Base-by-base conservation (phyloP, 1,140 invertebrate genomes). In the Melitaea cinxia region DNA sequence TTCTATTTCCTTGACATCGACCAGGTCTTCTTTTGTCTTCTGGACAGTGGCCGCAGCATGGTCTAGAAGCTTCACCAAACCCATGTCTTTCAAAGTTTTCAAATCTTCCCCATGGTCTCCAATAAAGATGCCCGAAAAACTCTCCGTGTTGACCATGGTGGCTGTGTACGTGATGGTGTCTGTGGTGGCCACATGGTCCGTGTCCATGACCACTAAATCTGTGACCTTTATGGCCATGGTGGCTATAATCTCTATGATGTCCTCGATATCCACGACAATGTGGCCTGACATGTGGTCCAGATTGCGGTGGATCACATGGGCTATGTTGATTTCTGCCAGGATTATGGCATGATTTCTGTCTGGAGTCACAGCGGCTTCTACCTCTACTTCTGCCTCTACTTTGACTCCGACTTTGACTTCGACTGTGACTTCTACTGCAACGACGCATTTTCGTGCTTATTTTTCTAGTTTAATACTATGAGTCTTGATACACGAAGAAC, bases 101-200 rank as follows among this genome's bases (percentile, higher is more conserved):
- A 42, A 57, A 45, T 37, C 52, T 52, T 15, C 23, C 37, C 15
- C 37, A 60, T 50, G 56, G 42, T 4, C 26, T 45, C 19, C 24
- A 54, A 23, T 17, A 5, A 7, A 12, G 45, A 33, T 24, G 60
- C n/a, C 37, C 39, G 26, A 50, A 60, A 15, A 42, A 42, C 19
- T n/a, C 15, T n/a, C 33, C 59, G n/a, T 62, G 28, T 17, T 49
- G 55, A 21, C 54, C 62, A 30, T 26, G 37, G 37, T 17, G 60
- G 1, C 50, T 26, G n/a, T 45, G 21, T 7, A 6, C 12, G 30
- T 33, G 30, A 10, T 7, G 3, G 12, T 39, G 55, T 39, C 57
- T 39, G 9, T 49, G 47, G n/a, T 35, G 24, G 23, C 52, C 49
- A 28, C 23, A 52, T 0, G 1, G 56, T 19, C 42, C 42, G 23